A percentile compares a stretch with the other conserved stretches of the same genome.
Evolutionary conservation across 1,140 invertebrate species (phyloP).

Genomic region (Cotesia typhae): DNA sequence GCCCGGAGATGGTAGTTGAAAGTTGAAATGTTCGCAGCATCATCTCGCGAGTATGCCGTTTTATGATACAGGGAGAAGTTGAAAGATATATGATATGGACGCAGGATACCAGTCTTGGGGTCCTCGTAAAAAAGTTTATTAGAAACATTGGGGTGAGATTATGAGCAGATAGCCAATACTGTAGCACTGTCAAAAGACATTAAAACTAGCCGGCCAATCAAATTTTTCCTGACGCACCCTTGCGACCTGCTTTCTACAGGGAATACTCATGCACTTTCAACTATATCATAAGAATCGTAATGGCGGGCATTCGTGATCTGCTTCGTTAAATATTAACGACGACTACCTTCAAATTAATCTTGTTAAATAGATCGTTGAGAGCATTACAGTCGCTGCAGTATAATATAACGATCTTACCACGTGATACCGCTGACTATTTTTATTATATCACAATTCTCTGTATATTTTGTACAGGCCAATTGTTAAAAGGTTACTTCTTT

Average conservation of each 20-base stretch:
- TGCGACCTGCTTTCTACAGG: constrained; percentile 27
- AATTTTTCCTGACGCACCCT: constrained; percentile 11
- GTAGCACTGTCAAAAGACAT: constrained; percentile 31
- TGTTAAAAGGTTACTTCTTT: too few species aligned
- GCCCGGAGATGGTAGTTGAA: not conserved
- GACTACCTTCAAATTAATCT: constrained; percentile 52
- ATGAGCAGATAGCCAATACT: constrained; percentile 44
- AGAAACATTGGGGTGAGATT: constrained; percentile 33
- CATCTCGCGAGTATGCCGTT: constrained; percentile 23
- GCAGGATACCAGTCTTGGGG: constrained; percentile 42
- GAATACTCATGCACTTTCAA: constrained; percentile 31
- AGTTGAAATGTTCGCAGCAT: not conserved
- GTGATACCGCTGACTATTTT: not conserved
- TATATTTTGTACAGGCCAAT: too few species aligned
- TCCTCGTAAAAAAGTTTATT: constrained; percentile 48
- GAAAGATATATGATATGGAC: constrained; percentile 35
- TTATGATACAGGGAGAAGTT: constrained; percentile 34
- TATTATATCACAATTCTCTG: too few species aligned
- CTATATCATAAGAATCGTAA: constrained; percentile 41
- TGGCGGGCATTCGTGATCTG: constrained; percentile 50
- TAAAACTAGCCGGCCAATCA: constrained; percentile 23
- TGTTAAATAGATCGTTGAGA: constrained; percentile 45
- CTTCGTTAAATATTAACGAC: constrained; percentile 53
- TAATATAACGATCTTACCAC: constrained; percentile 23
- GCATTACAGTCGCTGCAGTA: constrained; percentile 7